Base-by-base conservation (phyloP, 1,140 invertebrate genomes). In the Zaprionus tsacasi region DNA sequence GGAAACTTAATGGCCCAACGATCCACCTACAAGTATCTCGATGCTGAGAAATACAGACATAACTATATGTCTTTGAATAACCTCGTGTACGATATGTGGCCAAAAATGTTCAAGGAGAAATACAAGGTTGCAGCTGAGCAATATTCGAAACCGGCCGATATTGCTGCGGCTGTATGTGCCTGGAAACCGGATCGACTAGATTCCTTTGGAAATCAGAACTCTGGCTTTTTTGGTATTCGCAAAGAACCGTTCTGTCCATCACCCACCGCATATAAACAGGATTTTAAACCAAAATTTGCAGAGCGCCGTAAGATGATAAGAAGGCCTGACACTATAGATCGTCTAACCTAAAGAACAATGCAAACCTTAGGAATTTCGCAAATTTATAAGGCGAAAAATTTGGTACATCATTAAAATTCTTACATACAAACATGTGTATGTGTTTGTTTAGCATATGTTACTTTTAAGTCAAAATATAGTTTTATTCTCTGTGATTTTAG, bases 61-160 rank as follows among this genome's bases (percentile, higher is more conserved):
- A 87, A 87, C 35, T 87, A 56, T 48, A 88, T 80, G 11, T 59
- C 83, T 0, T 38, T 67, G n/a, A 71, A 74, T 45, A 69, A 70
- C 0, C 50, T 87, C n/a, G 35, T 71, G 0, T 89, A 75, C 27
- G 64, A 80, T 5, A 43, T 78, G 21, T 25, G 70, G 8, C 85
- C 85, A 4, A 58, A 70, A 4, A 63, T 43, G 6, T 6, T 30
- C 3, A 38, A 33, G 15, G 35, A 59, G 27, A 35, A 54, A 21
- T 38, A 27, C 1, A 27, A 58, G 48, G 10, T 38, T 0, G 35
- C 54, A 2, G 7, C 45, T 3, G 6, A 52, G 12, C 11, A 48
- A 5, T 58, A 12, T 12, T 27, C 60, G 3, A 54, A 65, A 17
- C 12, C 45, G 12, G 11, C 38, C 0, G 50, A 52, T 5, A 15